Conservation (phyloP, 2,797 vertebrate genomes). For the Chelmon rostratus region DNA sequence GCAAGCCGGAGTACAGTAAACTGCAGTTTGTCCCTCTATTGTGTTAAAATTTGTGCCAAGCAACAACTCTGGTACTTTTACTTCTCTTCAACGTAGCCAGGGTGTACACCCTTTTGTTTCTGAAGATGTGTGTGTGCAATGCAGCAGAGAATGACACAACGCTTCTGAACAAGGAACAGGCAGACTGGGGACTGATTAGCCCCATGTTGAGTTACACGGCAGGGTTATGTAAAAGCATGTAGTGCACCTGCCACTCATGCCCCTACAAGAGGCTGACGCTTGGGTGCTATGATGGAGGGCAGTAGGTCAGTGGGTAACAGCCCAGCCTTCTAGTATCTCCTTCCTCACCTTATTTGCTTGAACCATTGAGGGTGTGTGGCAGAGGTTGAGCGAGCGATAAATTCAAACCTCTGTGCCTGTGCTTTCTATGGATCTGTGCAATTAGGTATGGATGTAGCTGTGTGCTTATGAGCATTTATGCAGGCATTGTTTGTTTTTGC, state of each 20-base stretch:
- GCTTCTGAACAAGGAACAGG: conserved; percentile 34
- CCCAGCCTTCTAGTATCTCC: conserved; percentile 17
- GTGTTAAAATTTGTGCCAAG: conserved; percentile 36
- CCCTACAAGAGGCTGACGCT: conserved; percentile 49
- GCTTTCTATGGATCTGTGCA: conserved; percentile 47
- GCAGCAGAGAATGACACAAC: conserved; percentile 41
- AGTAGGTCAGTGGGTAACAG: conserved; percentile 72
- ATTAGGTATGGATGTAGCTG: conserved; percentile 49
- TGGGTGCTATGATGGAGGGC: conserved; percentile 59
- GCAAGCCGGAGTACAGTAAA: conserved; percentile 36
- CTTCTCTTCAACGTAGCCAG: neutral
- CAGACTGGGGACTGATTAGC: conserved; percentile 64
- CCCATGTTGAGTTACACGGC: conserved; percentile 60
- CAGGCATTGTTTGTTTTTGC: conserved; percentile 65
- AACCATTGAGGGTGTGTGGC: neutral
- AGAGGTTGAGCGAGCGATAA: conserved; percentile 23
- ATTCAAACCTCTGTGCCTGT: conserved; percentile 28
- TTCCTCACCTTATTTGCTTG: conserved; percentile 20
- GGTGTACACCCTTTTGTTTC: conserved; percentile 19
- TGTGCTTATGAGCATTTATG: conserved; percentile 47
- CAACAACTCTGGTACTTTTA: neutral
- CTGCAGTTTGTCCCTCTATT: conserved; percentile 18
- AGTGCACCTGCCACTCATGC: conserved; percentile 65
- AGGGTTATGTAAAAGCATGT: conserved; percentile 67
- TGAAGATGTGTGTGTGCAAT: conserved; percentile 16